Base-by-base conservation (phyloP, 2,888 invertebrate species). In the Choreutis nemorana region DNA sequence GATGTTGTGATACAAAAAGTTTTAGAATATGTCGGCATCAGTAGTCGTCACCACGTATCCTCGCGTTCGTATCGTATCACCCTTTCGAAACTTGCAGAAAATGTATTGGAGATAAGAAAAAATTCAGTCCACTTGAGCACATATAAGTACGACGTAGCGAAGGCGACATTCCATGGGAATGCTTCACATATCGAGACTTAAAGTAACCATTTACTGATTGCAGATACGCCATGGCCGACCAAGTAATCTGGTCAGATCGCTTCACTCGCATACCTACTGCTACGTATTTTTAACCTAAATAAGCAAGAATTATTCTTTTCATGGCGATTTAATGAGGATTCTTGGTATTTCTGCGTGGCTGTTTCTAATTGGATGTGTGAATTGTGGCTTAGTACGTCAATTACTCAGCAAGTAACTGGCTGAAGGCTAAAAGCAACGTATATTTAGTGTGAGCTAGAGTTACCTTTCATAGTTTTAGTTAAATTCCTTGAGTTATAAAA, bases 121-220 rank as follows among this genome's bases (percentile, higher is more conserved):
- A 77, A 77, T 62, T 72, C 68, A 70, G 72, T 61, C 56, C 71
- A 64, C 51, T 42, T 55, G 58, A 61, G 65, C 66, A 49, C 72
- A 64, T 70, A 70, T 71, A 73, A 70, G 73, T 73, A 63, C 66
- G 50, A 59, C 62, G 68, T 65, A 63, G 57, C 68, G 63, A 62
- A 60, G 71, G 71, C 61, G 67, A 59, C 78, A 78, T 78, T 73
- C 78, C 73, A 56, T 45, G 55, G 55, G 55, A 61, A 77, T 77
- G 56, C 60, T 58, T 57, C 58, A 65, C 71, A 73, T 75, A 73
- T 67, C 72, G 63, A 71, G 72, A 63, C 68, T 68, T 70, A 65
- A 67, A 72, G 68, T 68, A 67, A 73, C 73, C 73, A 77, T 75
- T 75, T 77, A 75, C 73, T 63, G 77, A 77, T 78, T 68, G 65